phyloP scores from a whole-genome alignment of 2,797 vertebrate species.

The Microhierax caerulescens region DNA sequence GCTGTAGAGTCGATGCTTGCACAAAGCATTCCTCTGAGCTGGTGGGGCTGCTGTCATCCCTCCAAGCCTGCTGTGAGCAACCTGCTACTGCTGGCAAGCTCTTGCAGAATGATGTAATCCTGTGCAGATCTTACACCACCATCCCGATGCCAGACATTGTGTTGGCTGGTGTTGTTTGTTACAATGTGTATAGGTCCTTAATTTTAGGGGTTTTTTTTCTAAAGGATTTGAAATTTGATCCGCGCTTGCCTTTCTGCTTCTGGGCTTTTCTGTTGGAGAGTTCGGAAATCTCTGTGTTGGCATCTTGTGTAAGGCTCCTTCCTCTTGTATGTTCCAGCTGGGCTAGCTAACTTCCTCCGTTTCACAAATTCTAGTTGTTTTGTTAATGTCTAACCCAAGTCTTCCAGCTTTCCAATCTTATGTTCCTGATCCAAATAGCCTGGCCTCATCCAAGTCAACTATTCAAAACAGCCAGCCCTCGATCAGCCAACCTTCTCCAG shows the following conservation, averaged over 20 bases:
- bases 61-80: slow-evolving; percentile 8
- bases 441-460: not conserved
- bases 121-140: not conserved
- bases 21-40: slow-evolving; percentile 60
- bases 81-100: slow-evolving; percentile 55
- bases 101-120: slow-evolving; percentile 32
- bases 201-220: too few species aligned
- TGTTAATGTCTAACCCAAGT: not conserved
- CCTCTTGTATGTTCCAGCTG: not conserved
- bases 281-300: not conserved
- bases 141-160: slow-evolving; percentile 30
- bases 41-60: slow-evolving; percentile 23
- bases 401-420: not conserved
- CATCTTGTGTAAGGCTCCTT: not conserved
- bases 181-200: not conserved
- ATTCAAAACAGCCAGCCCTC: not conserved
- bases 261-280: not conserved
- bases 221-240: not conserved
- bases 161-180: not conserved
- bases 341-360: slow-evolving; percentile 14
- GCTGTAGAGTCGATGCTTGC: not conserved
- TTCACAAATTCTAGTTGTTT: slow-evolving; percentile 3
- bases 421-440: not conserved
- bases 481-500: not conserved
- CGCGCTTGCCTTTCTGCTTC: not conserved